Base-by-base conservation (phyloP, 64 coral and sea anemone species). In the Montipora foliosa region DNA sequence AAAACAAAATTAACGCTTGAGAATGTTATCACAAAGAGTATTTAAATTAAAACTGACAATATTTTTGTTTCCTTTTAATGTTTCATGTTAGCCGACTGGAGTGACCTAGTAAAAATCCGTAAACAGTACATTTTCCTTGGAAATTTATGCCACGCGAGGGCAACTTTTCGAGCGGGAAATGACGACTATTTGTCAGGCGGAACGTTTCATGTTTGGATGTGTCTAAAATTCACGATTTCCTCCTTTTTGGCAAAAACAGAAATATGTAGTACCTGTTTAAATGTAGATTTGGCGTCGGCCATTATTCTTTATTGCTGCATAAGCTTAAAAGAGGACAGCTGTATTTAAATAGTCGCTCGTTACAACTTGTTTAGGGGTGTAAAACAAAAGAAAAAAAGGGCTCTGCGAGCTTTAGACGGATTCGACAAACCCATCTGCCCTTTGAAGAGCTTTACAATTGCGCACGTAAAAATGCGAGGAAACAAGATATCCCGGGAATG, bases 301-400 rank as follows among this genome's bases (percentile, higher is more conserved):
- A 86, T 71, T 86, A 71, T 85, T 71, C 47, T 50, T 86, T 70
- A 22, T 86, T 83, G 66, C 68, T 86, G 46, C 82, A 86, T 86
- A 86, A 71, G 82, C 66, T 50, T 86, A 71, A 67, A 64, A 22
- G 17, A 49, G 1, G 44, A 13, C 82, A 86, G 82, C 82, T 86
- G 82, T 72, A 50, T 86, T 86, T 71, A 47, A 86, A 86, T 86
- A 86, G 82, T 71, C 66, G 82, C 66, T 86, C 82, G 82, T 86
- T 86, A 86, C 66, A 86, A 86, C 82, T 86, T 86, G 82, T 86
- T 86, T 86, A 86, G 82, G 12, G 44, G 82, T 72, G 82, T 72
- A 86, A 86, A 86, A 86, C 82, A 86, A 71, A 86, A 86, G 53
- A 57, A 60, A 86, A 86, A 86, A 72, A 72, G 47, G 46, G 62